Conservation (phyloP, 2,888 invertebrate genomes). For the Elegia similella region DNA sequence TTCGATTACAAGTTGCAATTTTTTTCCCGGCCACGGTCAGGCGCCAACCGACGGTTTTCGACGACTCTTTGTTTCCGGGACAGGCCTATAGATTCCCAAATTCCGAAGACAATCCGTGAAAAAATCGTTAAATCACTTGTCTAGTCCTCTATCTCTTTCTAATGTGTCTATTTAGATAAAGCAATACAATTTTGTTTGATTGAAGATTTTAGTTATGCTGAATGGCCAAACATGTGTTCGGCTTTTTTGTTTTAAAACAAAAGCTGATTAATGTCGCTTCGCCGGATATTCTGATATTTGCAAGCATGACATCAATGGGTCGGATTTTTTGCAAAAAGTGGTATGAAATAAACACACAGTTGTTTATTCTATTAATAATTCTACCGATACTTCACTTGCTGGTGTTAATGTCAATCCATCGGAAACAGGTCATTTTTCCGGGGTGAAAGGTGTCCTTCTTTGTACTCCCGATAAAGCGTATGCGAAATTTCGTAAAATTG, state of each 20-base stretch:
- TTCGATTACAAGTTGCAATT: slow-evolving; percentile 7
- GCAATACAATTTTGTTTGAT: not conserved
- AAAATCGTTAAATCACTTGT: slow-evolving; percentile 2
- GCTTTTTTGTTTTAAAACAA: slow-evolving; percentile 7
- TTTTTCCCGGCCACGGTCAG: slow-evolving; percentile 7
- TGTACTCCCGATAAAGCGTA: no score
- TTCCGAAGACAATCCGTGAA: slow-evolving; percentile 9
- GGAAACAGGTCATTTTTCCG: no score
- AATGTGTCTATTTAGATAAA: not conserved
- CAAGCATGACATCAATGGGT: no score
- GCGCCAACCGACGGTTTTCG: slow-evolving; percentile 4
- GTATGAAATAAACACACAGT: no score
- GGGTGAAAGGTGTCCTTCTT: no score
- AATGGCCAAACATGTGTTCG: slow-evolving; percentile 12
- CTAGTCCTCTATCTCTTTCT: not conserved
- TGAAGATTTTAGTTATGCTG: slow-evolving; percentile 4
- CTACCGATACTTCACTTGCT: no score
- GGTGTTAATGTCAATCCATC: no score
- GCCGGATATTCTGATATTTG: not conserved
- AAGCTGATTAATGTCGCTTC: not conserved
- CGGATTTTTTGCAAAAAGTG: no score
- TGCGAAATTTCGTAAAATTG: no score
- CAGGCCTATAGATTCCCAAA: not conserved
- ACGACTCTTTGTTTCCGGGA: not conserved
- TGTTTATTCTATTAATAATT: no score